Conservation (phyloP, 2,113 vertebrate species). For the Cavia porcellus region DNA sequence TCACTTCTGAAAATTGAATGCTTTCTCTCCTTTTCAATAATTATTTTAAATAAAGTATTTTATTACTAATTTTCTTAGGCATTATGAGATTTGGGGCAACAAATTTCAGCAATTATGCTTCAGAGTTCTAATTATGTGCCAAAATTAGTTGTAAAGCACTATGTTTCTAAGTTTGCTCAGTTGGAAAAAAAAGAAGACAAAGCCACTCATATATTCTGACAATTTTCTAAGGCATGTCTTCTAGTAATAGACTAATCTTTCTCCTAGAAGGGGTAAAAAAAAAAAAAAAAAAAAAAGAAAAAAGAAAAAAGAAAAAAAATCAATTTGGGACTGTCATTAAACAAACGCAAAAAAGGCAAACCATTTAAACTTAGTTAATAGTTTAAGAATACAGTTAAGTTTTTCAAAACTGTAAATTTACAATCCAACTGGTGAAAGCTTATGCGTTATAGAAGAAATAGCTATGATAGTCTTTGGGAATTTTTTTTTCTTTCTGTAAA, state of each 20-base stretch:
- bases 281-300: constrained; percentile 64
- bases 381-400: constrained; percentile 48
- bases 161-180: constrained; percentile 57
- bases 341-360: constrained; percentile 56
- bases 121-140: constrained; percentile 71
- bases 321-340: constrained; percentile 42
- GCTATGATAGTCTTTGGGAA: not conserved
- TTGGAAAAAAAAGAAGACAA: constrained; percentile 39
- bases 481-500: constrained; percentile 60
- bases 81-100: constrained; percentile 52
- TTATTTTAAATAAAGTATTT: constrained; percentile 69
- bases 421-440: constrained; percentile 40
- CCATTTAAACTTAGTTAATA: constrained; percentile 41
- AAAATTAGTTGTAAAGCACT: constrained; percentile 39
- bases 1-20: constrained; percentile 67
- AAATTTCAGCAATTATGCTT: constrained; percentile 65
- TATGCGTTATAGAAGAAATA: constrained; percentile 58
- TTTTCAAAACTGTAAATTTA: constrained; percentile 60
- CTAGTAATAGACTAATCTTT: constrained; percentile 55
- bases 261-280: constrained; percentile 76
- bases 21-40: constrained; percentile 66
- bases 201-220: not conserved
- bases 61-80: constrained; percentile 73
- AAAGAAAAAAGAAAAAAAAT: constrained; percentile 84
- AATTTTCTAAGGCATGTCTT: constrained; percentile 51